Evolutionary conservation across 2,113 vertebrate species (phyloP).

Genomic region (Phoxinus phoxinus): DNA sequence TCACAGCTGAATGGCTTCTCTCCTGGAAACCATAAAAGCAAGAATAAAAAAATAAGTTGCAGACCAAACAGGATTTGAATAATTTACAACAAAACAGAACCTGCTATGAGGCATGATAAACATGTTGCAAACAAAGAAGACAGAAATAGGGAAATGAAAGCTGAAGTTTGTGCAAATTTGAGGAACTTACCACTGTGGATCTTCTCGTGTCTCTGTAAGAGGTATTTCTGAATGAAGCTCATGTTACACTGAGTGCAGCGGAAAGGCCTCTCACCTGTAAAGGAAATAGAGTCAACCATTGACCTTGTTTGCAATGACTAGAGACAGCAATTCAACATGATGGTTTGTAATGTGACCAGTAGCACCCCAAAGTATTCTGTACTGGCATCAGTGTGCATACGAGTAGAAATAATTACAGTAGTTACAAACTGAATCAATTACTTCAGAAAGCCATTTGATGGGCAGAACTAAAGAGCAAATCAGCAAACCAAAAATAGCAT

Average conservation of each 20-base stretch:
- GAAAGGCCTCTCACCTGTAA: conserved; percentile 91
- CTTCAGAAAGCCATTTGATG: background rate
- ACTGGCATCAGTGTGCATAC: background rate
- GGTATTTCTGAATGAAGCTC: conserved; percentile 99
- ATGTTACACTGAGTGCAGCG: conserved; percentile 98
- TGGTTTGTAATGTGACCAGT: background rate
- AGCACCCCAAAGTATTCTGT: background rate
- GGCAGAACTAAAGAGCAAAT: background rate
- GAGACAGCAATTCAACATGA: background rate
- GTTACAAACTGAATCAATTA: background rate
- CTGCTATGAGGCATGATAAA: background rate
- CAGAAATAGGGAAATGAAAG: background rate
- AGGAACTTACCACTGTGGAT: conserved; percentile 88
- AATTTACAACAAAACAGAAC: conserved; percentile 6
- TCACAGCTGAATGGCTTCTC: conserved; percentile 99
- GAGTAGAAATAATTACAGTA: background rate
- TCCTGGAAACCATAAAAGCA: conserved; percentile 66
- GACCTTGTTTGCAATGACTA: background rate
- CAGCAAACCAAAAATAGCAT: background rate
- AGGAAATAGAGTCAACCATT: conserved; percentile 29
- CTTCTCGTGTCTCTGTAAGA: conserved; percentile 96
- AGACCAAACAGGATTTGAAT: background rate
- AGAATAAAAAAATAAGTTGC: background rate
- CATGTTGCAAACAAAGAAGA: background rate
- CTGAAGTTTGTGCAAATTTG: background rate